Percentiles rank a stretch among this genome's conserved stretches.
phyloP scores from a whole-genome alignment of 2,888 invertebrate species.

The Melanotus villosus region DNA sequence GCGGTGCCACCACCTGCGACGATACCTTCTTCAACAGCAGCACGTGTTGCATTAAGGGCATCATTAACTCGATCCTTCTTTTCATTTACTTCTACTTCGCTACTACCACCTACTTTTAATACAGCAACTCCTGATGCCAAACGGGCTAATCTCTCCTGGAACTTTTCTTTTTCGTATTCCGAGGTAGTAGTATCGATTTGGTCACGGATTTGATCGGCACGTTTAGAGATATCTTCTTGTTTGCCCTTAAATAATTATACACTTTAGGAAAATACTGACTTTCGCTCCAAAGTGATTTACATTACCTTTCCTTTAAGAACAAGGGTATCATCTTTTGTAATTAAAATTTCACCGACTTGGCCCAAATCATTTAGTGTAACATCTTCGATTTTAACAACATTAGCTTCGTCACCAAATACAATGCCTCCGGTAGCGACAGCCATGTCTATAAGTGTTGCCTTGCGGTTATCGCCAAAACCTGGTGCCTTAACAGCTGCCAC shows the following conservation, averaged over 20 bases:
- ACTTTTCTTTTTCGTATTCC: conserved; percentile 70
- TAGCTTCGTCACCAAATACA: conserved; percentile 68
- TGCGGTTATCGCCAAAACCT: conserved; percentile 70
- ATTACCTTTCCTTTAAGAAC: conserved; percentile 64
- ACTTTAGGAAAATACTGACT: neutral
- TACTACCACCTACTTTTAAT: conserved; percentile 69
- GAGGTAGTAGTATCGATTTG: conserved; percentile 68
- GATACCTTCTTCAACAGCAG: conserved; percentile 71
- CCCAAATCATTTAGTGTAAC: conserved; percentile 67
- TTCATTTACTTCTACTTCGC: conserved; percentile 70
- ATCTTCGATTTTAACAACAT: conserved; percentile 68
- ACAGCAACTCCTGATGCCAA: conserved; percentile 70
- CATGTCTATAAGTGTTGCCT: conserved; percentile 69
- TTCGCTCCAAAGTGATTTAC: neutral
- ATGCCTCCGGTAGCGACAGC: conserved; percentile 69
- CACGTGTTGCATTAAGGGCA: conserved; percentile 69
- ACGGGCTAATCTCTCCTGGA: conserved; percentile 69
- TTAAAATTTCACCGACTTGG: conserved; percentile 67
- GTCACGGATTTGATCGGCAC: conserved; percentile 67
- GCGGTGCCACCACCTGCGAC: conserved; percentile 71
- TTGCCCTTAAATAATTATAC: too few relatives aligned
- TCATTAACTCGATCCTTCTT: conserved; percentile 70
- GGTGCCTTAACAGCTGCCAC: conserved; percentile 71
- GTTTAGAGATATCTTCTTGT: conserved; percentile 65
- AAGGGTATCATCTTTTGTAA: conserved; percentile 70